phyloP scores from a whole-genome alignment of 2,113 vertebrate genomes.

The Tursiops truncatus region DNA sequence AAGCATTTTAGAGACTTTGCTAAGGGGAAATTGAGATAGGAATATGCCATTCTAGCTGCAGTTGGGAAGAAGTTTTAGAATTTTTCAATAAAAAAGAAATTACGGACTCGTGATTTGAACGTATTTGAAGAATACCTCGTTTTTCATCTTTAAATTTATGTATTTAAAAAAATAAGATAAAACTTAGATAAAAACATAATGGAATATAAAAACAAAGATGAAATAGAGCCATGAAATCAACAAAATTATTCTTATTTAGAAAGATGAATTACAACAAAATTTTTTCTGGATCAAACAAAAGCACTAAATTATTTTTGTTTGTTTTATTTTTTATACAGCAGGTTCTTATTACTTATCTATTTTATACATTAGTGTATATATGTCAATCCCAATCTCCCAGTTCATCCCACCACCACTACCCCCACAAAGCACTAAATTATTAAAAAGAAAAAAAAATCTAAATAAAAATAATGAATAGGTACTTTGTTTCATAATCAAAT shows the following conservation, averaged over 20 bases:
- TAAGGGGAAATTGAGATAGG: background rate
- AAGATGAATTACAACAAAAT: background rate
- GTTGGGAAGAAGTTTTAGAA: background rate
- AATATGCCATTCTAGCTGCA: background rate
- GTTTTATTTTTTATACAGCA: no score
- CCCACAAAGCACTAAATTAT: background rate
- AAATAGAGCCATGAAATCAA: constrained; percentile 21
- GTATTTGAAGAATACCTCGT: background rate
- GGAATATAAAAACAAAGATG: background rate
- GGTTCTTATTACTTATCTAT: no score
- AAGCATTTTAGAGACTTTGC: background rate
- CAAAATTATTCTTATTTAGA: constrained; percentile 5
- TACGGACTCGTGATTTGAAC: background rate
- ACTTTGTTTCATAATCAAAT: background rate
- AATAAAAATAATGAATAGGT: background rate
- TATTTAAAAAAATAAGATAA: background rate
- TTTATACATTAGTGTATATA: no score
- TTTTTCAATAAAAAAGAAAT: constrained; percentile 10
- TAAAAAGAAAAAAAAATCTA: background rate
- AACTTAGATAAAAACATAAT: background rate
- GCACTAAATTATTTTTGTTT: background rate
- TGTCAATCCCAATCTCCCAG: no score
- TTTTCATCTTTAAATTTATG: background rate
- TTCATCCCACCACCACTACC: no score
- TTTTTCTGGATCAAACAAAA: background rate